Base-by-base conservation (phyloP, 2,888 invertebrate genomes). In the Melitaea athalia region DNA sequence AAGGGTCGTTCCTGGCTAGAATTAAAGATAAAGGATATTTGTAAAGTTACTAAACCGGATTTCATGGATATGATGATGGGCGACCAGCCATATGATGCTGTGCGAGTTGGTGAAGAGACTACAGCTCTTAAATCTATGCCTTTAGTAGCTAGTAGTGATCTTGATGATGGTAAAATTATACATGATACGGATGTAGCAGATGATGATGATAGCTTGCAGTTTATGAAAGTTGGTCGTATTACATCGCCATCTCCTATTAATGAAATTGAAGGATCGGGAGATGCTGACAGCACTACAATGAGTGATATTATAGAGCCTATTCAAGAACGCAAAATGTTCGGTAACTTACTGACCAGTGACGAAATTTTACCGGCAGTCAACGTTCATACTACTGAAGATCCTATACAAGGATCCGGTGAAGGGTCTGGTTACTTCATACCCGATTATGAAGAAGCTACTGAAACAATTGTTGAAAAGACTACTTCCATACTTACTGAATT, bases 1-100 rank as follows among this genome's bases (percentile, higher is more conserved):
- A 93, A 89, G 75, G 92, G 93, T n/a, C 86, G 85, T 42, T 89
- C 94, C 0, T 93, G 95, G 91, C 76, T 94, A 70, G 94, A 95
- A 78, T 85, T 95, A 8, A 94, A 94, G 83, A 91, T 91, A 62
- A 89, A 92, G 75, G 92, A 93, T 70, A 82, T 94, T 60, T 95
- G 95, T 75, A 93, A 92, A 77, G 79, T 84, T 63, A 77, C 82
- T n/a, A 88, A 83, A 81, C 71, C 75, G 50, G 86, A 89, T 69
- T 88, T 90, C 62, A 87, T 93, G 74, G 94, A 95, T 72, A 87
- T 94, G 85, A 95, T 95, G 94, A 91, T 95, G 88, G 95, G 94
- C 64, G 95, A 95, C 77, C 93, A 95, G 78, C 93, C 95, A 0
- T 74, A 88, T 8, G 85, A 91, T 81, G 87, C 92, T 14, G 77